These are phyloP conservation scores for Girardinichthys multiradiatus DNA, from an alignment of 2,113 vertebrate species.

Conservation along the genomic window DNA sequence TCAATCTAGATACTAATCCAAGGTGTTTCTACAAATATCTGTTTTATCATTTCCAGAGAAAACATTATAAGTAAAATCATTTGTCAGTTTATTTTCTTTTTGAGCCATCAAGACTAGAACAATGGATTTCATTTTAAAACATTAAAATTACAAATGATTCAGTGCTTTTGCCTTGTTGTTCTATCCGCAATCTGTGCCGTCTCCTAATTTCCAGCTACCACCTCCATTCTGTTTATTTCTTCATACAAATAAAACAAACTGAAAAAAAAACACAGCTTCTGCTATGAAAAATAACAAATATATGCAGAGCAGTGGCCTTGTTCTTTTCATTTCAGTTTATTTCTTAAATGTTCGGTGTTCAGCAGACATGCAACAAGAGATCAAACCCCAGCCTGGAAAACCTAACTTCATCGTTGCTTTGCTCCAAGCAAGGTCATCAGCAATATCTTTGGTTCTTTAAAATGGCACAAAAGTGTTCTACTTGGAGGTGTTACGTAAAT, in stretches of 20 bases:
- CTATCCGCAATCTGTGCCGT: background rate
- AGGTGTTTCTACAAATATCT: no score
- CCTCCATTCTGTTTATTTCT: background rate
- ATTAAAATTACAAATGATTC: no score
- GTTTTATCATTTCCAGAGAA: no score
- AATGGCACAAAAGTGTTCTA: conserved; percentile 18
- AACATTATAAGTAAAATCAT: no score
- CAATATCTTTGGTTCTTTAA: conserved; percentile 6
- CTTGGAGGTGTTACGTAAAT: conserved; percentile 10
- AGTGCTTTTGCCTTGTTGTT: background rate
- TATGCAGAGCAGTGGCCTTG: conserved; percentile 19
- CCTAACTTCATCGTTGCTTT: conserved; percentile 19
- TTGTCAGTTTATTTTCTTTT: no score
- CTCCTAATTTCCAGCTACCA: background rate
- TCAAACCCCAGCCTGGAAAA: conserved; percentile 21
- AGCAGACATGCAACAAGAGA: conserved; percentile 4
- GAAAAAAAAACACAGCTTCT: background rate
- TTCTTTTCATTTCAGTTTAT: conserved; percentile 25
- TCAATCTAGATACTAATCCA: no score
- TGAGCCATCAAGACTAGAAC: no score
- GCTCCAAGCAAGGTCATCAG: conserved; percentile 32
- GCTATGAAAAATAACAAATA: conserved; percentile 3
- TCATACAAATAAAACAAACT: background rate
- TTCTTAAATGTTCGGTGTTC: conserved; percentile 25
- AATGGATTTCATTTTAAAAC: no score